phyloP scores from a whole-genome alignment of 2,888 invertebrate species.

The Mythimna vitellina region DNA sequence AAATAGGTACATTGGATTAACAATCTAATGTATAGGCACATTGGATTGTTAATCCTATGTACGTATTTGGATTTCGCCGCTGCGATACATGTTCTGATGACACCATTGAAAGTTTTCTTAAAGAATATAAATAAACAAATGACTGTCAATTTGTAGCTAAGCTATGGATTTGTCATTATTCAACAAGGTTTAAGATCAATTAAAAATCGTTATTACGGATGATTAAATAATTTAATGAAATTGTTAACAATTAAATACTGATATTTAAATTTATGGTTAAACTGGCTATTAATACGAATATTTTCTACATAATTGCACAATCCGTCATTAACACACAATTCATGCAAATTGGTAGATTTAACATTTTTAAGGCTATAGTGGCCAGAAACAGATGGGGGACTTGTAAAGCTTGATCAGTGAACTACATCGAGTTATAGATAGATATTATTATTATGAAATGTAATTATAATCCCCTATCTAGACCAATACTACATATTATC shows the following conservation, averaged over 20 bases:
- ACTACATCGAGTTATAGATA: slow-evolving; percentile 22
- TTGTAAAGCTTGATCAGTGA: slow-evolving; percentile 36
- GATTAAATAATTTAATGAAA: slow-evolving; percentile 88
- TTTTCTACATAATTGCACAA: slow-evolving; percentile 82
- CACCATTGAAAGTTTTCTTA: neutral
- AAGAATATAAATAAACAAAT: neutral
- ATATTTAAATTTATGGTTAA: slow-evolving; percentile 75
- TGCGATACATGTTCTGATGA: neutral
- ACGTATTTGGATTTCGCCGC: too few relatives aligned
- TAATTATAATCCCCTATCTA: slow-evolving; percentile 43
- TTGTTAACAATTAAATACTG: slow-evolving; percentile 87
- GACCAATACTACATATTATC: slow-evolving; percentile 49
- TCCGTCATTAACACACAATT: slow-evolving; percentile 63
- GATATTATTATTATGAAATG: slow-evolving; percentile 22
- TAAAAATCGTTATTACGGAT: slow-evolving; percentile 60
- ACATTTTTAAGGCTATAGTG: slow-evolving; percentile 37
- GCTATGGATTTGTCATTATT: neutral
- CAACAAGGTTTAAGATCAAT: slow-evolving; percentile 12
- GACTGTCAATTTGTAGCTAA: neutral
- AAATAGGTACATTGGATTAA: too few relatives aligned
- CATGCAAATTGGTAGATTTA: slow-evolving; percentile 47
- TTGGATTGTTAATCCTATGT: too few relatives aligned
- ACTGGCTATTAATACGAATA: slow-evolving; percentile 71
- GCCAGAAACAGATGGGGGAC: slow-evolving; percentile 17
- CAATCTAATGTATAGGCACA: too few relatives aligned